A percentile compares a stretch with the other conserved stretches of the same genome.
Conservation (phyloP, 2,888 invertebrate genomes). For the Galeruca laticollis region DNA sequence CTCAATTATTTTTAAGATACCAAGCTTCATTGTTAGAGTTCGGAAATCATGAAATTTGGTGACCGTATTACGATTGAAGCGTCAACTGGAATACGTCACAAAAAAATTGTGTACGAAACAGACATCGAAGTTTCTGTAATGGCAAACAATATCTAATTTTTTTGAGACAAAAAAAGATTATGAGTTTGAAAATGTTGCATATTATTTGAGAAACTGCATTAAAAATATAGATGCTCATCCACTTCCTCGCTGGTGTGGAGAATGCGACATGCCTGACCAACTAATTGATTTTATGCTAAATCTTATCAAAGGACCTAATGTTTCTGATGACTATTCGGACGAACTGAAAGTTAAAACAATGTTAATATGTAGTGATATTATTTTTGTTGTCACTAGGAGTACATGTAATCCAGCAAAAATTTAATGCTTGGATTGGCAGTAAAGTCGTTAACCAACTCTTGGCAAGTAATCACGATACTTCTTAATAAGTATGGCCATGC, state of each 20-base stretch:
- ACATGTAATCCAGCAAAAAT: constrained; percentile 2
- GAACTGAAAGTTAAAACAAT: constrained; percentile 17
- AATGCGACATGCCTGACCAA: constrained; percentile 27
- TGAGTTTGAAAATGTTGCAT: too few relatives aligned
- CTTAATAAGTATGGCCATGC: constrained; percentile 57
- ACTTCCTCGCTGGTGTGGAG: constrained; percentile 14
- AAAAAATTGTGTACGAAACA: constrained; percentile 4
- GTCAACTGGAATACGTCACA: background rate
- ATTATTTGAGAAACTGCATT: too few relatives aligned
- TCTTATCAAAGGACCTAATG: too few relatives aligned
- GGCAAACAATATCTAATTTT: background rate
- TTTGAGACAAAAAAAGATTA: background rate
- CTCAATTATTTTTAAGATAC: too few relatives aligned
- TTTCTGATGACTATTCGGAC: too few relatives aligned
- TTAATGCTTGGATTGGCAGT: constrained; percentile 46
- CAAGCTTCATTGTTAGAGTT: too few relatives aligned
- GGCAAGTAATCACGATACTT: constrained; percentile 52
- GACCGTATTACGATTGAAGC: too few relatives aligned
- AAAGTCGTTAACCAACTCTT: constrained; percentile 53
- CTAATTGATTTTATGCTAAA: constrained; percentile 32
- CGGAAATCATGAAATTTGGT: too few relatives aligned
- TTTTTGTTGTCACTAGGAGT: constrained; percentile 38
- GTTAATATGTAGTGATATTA: constrained; percentile 49
- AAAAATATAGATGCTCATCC: too few relatives aligned
- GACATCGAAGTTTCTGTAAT: background rate